Conservation (phyloP, 2,797 vertebrate species). For the Macrochelys suwanniensis region DNA sequence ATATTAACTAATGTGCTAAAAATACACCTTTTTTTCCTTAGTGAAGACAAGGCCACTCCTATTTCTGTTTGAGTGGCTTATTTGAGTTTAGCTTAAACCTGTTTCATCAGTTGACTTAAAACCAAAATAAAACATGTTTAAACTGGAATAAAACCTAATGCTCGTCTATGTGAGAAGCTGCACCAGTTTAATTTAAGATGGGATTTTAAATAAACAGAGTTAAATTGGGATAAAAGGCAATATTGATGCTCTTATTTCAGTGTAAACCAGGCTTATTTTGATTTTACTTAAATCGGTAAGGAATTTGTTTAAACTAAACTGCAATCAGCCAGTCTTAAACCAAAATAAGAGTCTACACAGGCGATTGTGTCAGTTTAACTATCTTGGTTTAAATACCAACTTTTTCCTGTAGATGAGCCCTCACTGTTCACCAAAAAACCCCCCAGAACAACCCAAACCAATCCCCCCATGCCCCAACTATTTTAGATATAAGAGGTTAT, state of each 20-base stretch:
- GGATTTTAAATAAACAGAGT: no score
- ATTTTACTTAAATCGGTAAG: background rate
- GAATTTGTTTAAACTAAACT: fast-evolving
- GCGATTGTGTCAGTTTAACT: background rate
- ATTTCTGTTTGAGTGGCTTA: background rate
- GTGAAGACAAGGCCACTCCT: background rate
- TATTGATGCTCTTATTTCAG: no score
- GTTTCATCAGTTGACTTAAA: background rate
- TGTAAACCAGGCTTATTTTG: background rate
- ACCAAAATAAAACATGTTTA: no score
- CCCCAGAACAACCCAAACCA: no score
- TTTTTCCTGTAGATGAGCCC: background rate
- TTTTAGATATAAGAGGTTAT: background rate
- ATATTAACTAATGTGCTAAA: background rate
- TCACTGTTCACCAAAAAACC: background rate
- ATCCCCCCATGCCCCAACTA: background rate
- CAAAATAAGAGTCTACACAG: background rate
- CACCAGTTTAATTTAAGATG: no score
- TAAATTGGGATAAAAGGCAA: no score
- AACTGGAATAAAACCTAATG: no score
- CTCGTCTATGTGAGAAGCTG: no score
- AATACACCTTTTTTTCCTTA: no score
- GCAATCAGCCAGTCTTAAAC: background rate
- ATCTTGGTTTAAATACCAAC: background rate
- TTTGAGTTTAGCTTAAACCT: background rate